Evolutionary conservation across 2,113 vertebrate species (phyloP), one percentile per base, ranked within the genome.

Genomic region (Setophaga coronata): DNA sequence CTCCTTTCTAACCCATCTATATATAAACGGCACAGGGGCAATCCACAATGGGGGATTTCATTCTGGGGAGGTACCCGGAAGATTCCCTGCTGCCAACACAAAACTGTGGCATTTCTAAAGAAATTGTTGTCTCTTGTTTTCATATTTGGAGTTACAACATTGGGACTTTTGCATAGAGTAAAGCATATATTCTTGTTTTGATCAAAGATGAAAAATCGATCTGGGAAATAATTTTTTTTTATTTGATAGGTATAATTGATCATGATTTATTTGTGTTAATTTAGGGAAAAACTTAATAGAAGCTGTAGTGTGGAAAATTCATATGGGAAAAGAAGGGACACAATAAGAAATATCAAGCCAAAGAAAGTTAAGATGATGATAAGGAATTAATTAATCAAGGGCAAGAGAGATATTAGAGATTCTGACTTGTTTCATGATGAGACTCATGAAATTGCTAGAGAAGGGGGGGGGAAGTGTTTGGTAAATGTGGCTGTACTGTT

Each of bases 41-140:
- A 5, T 77, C 71, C 25, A 93, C 94, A 94, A 92, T 92, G 80
- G 72, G 26, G 56, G 76, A 23, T 45, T 97, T 97, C 90, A 92
- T 92, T 92, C 82, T 77, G 64, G 67, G 88, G 88, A 88, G 74
- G 38, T 66, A 42, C 20, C 25, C 8, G 7, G 71, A 67, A 58
- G n/a, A 53, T 62, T 86, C 93, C 88, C 83, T 93, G 33, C 83
- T 69, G 78, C 62, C 1, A 0, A 28, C 42, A 77, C 23, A 65
- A 62, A 93, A 69, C 25, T 4, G 1, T 62, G 74, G 33, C 26
- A 25, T 86, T 94, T 79, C 67, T 86, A 38, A 93, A 86, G 70
- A 80, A 89, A 86, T 90, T 73, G 50, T 42, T 48, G 48, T 72
- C 74, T 82, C 18, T 73, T 77, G 45, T 70, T 92, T 90, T 38